Evolutionary conservation across 1,140 invertebrate genomes (phyloP), one percentile per base, ranked within the genome.

Genomic region (Bemisia tabaci): DNA sequence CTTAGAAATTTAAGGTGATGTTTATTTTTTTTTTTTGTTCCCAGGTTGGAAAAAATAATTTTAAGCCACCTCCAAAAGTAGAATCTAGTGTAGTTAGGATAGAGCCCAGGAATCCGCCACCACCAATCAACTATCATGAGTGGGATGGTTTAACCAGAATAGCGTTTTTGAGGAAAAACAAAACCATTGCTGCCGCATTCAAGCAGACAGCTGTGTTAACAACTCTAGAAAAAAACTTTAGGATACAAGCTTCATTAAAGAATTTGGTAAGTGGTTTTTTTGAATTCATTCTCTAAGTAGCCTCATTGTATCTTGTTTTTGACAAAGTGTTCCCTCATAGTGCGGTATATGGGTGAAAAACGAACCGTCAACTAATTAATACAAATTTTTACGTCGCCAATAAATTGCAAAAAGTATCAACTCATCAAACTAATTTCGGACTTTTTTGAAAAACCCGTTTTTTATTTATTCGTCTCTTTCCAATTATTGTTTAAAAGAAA

Each of bases 1-100:
- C n/a, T n/a, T n/a, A n/a, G n/a, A n/a, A n/a, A n/a, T n/a, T n/a
- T n/a, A n/a, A n/a, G n/a, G n/a, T n/a, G 25, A 59, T 61, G 24
- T 62, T 23, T 1, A 63, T 67, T 60, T 1, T 24, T 48, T 61
- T 25, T 21, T 73, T 65, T 66, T 73, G 65, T 73, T 78, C 74
- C 76, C 69, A 89, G 87, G 91, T 97, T 75, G 94, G 95, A 9
- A 97, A 96, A 79, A 98, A 98, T 79, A 99, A 99, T 79, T 99
- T 99, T 74, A 83, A 89, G 70, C 97, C 97, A 59, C 97, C 97
- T 58, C 97, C 97, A 39, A 98, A 96, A 82, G 94, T 99, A 0
- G 97, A 99, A 79, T 98, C 95, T 0, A 93, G 88, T 81, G 97
- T 99, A n/a, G 94, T 99, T 0, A 82, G 97, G 74, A 88, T 99